Base-by-base conservation (phyloP, 1,140 invertebrate species). In the Drosophila arizonae region DNA sequence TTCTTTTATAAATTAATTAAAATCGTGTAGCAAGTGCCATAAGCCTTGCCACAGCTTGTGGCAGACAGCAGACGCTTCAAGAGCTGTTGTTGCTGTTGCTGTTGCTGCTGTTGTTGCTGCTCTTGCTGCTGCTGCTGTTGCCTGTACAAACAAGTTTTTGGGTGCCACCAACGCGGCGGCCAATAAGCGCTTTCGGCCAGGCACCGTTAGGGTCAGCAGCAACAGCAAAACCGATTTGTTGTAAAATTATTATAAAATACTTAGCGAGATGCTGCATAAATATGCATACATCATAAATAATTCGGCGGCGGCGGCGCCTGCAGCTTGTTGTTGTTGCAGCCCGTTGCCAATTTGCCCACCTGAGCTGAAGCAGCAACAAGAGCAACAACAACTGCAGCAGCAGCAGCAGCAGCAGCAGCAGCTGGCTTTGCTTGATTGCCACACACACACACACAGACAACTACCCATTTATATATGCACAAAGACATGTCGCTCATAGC, bases 251-350 rank as follows among this genome's bases (percentile, higher is more conserved):
- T 87, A 87, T 87, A 87, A 87, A 87, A 87, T 87, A 87, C 76
- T 87, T 87, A 87, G 81, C 75, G 43, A 86, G 82, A 82, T 88
- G 79, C 82, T 71, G 73, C 82, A 87, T 87, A 87, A 87, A 87
- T 88, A 88, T 87, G 82, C 82, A 87, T 87, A 82, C 79, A 87
- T 87, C 86, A 87, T 87, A 87, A 87, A 87, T 88, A 87, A 87
- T 88, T 63, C 77, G 77, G 75, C 82, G 82, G 75, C 82, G 82
- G 82, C 82, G 58, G 62, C 76, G 70, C 36, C 46, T 39, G 15
- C 60, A 52, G 46, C 28, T 50, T 62, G 45, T 45, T 57, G 45
- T 45, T 57, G 62, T 57, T 56, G 43, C 68, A 48, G 13, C 43
- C 28, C 33, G 43, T 61, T 55, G 33, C 52, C 63, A 72, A 60